Evolutionary conservation across 2,113 vertebrate species (phyloP).

Genomic region (Clarias macrocephalus): DNA sequence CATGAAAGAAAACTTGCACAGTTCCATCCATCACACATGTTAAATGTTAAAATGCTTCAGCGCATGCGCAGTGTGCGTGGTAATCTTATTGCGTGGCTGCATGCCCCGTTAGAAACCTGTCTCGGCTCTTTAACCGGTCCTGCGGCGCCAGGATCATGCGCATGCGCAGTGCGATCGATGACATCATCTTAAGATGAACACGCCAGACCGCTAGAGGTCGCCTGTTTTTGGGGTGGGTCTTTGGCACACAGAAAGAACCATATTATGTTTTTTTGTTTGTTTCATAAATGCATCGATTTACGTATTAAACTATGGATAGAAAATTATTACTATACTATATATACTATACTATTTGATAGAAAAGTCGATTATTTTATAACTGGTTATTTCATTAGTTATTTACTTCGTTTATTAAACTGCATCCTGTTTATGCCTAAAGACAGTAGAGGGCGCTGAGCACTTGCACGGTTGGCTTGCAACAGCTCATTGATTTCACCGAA

Average conservation of each 20-base stretch:
- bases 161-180: neutral
- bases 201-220: neutral
- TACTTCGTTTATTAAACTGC: neutral
- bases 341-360: too few relatives aligned
- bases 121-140: neutral
- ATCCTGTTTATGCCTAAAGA: neutral
- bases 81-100: neutral
- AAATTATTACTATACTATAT: too few relatives aligned
- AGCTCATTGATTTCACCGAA: neutral
- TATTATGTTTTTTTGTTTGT: neutral
- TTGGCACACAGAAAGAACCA: neutral
- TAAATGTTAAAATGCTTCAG: neutral
- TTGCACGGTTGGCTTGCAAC: neutral
- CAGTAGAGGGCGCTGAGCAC: neutral
- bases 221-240: neutral
- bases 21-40: neutral
- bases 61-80: neutral
- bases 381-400: neutral
- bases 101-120: too few relatives aligned
- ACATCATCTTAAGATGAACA: neutral
- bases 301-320: neutral
- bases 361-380: neutral
- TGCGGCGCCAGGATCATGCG: neutral
- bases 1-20: neutral
- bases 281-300: neutral